A percentile compares a stretch with the other conserved stretches of the same genome.
phyloP scores from a whole-genome alignment of 2,113 vertebrate genomes.

The Corythaeola cristata region DNA sequence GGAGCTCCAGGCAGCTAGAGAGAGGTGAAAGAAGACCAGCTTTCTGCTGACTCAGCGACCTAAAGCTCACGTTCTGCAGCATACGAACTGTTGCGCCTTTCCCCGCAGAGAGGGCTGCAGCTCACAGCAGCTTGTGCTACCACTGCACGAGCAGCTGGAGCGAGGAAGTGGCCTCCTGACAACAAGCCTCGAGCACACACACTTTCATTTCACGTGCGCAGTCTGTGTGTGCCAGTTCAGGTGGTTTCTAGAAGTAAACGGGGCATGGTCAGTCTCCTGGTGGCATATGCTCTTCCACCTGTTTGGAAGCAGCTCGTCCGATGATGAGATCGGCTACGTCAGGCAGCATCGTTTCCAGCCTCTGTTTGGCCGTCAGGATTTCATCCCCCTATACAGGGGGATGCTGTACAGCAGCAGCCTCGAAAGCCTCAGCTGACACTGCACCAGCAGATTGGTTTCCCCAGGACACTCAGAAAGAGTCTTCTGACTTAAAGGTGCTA shows the following conservation, averaged over 20 bases:
- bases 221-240: not conserved
- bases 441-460: not conserved
- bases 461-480: not conserved
- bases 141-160: not conserved
- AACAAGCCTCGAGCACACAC: not conserved
- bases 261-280: accelerated
- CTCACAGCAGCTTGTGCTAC: not conserved
- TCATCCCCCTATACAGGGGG: not conserved
- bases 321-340: not conserved
- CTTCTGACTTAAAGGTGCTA: not conserved
- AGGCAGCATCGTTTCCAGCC: not conserved
- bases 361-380: not conserved
- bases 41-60: not conserved
- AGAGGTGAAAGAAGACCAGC: not conserved
- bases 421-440: not conserved
- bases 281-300: accelerated
- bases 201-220: accelerated
- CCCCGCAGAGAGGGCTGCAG: accelerated
- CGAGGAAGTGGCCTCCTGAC: not conserved
- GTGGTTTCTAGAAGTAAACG: not conserved
- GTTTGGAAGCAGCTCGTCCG: not conserved
- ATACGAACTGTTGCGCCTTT: accelerated
- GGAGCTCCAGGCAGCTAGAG: not conserved
- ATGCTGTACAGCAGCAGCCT: not conserved
- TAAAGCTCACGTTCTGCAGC: not conserved